Base-by-base conservation (phyloP, 2,797 vertebrate species). In the Acridotheres tristis region DNA sequence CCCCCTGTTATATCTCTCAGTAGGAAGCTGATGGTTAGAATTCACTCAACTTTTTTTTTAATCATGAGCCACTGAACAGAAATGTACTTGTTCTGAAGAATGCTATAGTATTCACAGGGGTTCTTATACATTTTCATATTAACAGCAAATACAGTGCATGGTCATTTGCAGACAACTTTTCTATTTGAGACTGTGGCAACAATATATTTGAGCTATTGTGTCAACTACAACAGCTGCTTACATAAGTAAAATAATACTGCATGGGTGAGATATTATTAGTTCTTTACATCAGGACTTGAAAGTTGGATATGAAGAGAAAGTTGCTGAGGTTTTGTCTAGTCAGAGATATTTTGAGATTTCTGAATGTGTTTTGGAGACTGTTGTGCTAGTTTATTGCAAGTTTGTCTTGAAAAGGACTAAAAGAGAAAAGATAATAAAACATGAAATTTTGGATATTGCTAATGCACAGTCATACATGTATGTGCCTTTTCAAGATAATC, bases 201-300 rank as follows among this genome's bases (percentile, higher is more conserved):
- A 51, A 51, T 18, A 10, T 51, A 51, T 29, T 51, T 51, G 50
- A 29, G 50, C 27, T 51, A 27, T 29, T 51, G 50, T 51, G 85
- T 85, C 58, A 96, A 91, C 89, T 80, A 57, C 38, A 83, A 65
- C 62, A 88, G 67, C 71, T 78, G 32, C 43, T 88, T 81, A 88
- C 11, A 10, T 57, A 59, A 75, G 63, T 75, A 71, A 91, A 94
- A 80, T 75, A 88, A 73, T 79, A 75, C n/a, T 84, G 32, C 3
- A 1, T 36, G 40, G 68, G 66, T 42, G n/a, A 65, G 78, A 51
- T 34, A 47, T 42, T 88, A 66, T 61, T 76, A 40, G 51, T 53
- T 84, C 92, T 59, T 85, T 93, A 59, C 20, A 88, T 50, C 0
- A 68, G 27, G n/a, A 47, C 38, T 83, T 81, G 67, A 55, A 36